Base-by-base conservation (phyloP, 2,797 vertebrate species). In the Alfaro cultratus region DNA sequence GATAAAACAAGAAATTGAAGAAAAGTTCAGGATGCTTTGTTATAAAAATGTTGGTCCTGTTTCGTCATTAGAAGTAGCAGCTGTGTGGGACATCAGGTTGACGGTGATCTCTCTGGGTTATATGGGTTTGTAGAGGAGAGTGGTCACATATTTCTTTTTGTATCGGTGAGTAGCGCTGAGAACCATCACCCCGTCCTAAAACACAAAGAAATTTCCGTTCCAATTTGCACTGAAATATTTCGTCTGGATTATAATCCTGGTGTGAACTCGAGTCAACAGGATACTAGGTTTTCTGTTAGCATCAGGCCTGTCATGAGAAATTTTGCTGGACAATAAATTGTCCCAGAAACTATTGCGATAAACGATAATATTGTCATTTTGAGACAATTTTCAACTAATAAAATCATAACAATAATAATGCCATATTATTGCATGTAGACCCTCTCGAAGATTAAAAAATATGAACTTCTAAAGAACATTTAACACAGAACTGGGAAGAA, bases 91-190 rank as follows among this genome's bases (percentile, higher is more conserved):
- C 45, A 78, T 77, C 55, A 79, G 64, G 43, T 64, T 60, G 4
- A 75, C 76, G 67, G 15, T 23, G 29, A 16, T 51, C 47, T 49
- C 70, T 26, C 26, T 46, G 70, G 81, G 39, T 97, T 96, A 99
- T 95, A 99, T 97, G 2, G 99, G 99, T 89, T 99, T 99, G 95
- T 99, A 99, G 10, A 99, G 95, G 67, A 99, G 96, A 16, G 98
- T 99, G 68, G 98, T 99, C 87, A 99, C 99, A 0, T 99, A 99
- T 78, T 99, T 99, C 94, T 99, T 99, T 93, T 98, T 99, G 95
- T 99, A 99, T 64, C 98, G 94, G 88, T 99, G 99, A 0, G 98
- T 98, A 0, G 97, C 98, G 1, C 99, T 99, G 75, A 99, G 97
- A 84, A 99, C 98, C 98, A 99, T 99, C 84, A 99, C 98, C 0